Evolutionary conservation across 2,113 vertebrate genomes (phyloP), one percentile per base, ranked within the genome.

Genomic region (Diglossa brunneiventris): DNA sequence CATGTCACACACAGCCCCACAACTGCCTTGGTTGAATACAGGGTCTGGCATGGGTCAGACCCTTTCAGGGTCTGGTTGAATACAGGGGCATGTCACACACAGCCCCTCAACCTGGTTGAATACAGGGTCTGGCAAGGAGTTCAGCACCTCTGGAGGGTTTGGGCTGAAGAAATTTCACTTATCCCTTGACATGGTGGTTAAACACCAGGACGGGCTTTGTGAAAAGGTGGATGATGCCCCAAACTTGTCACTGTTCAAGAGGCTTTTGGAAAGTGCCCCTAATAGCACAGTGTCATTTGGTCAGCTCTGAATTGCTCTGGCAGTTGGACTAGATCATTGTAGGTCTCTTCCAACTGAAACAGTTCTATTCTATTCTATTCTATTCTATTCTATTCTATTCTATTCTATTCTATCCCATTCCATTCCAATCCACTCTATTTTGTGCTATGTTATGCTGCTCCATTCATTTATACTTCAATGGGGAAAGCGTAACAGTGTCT

Each of bases 191-290:
- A 64, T 50, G 9, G 17, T 31, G 41, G 5, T 76, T 47, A 55
- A 64, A 91, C 15, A 39, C 18, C 11, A 20, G 7, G 70, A 10
- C 3, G 1, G 55, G 55, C 31, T 50, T 49, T 50, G 24, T 50
- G 66, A 61, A 75, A 64, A 59, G 4, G 6, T 68, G 62, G 16
- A 31, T 0, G 0, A 28, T 50, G 19, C 2, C 28, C 26, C 52
- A 85, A 7, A 13, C 27, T 59, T 46, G 13, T 24, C 47, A 53
- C 10, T 37, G 20, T 28, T 82, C 31, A 74, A 74, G n/a, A 41
- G 28, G 11, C 7, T 26, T 95, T 75, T 83, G 33, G 22, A 30
- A 31, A 79, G n/a, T 19, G 20, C 7, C 26, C 42, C 64, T 85
- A 49, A 66, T 15, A 39, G 52, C 11, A 18, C 15, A 13, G 12